Evolutionary conservation across 2,113 vertebrate genomes (phyloP).

Genomic region (Tychaedon coryphoeus): DNA sequence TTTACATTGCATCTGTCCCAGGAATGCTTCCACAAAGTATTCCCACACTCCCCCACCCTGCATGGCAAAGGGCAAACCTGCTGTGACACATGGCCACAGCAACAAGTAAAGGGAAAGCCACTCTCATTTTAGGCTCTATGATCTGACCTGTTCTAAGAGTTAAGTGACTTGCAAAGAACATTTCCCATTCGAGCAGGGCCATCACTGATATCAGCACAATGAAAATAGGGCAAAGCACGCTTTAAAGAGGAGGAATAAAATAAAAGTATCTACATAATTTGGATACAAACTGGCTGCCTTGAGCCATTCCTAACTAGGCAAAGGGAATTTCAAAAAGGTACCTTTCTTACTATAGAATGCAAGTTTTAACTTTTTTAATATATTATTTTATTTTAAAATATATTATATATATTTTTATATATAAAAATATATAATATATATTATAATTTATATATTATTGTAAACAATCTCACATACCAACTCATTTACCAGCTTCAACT

Average conservation of each 20-base stretch:
- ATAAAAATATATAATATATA: no score
- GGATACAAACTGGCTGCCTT: neutral
- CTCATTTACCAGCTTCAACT: neutral
- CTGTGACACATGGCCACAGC: neutral
- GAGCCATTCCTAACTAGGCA: neutral
- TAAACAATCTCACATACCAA: neutral
- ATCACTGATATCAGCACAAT: neutral
- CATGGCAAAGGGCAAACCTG: neutral
- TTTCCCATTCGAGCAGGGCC: neutral
- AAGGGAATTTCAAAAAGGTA: neutral
- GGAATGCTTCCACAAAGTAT: neutral
- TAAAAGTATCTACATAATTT: neutral
- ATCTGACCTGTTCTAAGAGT: neutral
- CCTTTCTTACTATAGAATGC: neutral
- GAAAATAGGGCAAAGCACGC: neutral
- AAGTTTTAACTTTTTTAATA: neutral
- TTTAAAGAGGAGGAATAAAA: neutral
- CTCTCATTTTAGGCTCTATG: neutral
- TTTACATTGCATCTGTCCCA: neutral
- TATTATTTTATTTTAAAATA: neutral
- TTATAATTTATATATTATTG: neutral
- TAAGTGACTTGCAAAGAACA: neutral
- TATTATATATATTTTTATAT: no score
- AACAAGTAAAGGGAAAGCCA: neutral
- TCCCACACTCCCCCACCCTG: neutral